Evolutionary conservation across 2,113 vertebrate genomes (phyloP).

Genomic region (Stomatorhinus ivindoensis): DNA sequence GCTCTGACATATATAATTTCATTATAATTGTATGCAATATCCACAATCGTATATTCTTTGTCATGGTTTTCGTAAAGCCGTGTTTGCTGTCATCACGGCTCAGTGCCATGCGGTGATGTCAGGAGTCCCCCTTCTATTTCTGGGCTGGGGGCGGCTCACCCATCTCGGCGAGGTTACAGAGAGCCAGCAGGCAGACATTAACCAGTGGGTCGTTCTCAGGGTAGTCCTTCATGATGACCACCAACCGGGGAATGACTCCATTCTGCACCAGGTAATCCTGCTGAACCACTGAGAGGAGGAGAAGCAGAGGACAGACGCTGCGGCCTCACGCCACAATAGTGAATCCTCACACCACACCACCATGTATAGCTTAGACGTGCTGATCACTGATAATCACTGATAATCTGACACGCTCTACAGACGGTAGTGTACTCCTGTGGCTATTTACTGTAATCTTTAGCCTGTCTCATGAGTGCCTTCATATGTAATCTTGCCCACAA

Average conservation of each 20-base stretch:
- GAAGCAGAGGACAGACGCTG: constrained; percentile 2
- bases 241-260: constrained; percentile 69
- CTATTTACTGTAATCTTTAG: not conserved
- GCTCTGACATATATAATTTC: not conserved
- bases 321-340: not conserved
- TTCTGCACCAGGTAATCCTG: constrained; percentile 72
- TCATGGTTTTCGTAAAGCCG: not conserved
- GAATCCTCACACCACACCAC: not conserved
- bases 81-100: not conserved
- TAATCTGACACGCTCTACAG: not conserved
- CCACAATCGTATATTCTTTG: not conserved
- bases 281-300: constrained; percentile 55
- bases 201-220: constrained; percentile 73
- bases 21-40: not conserved
- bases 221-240: constrained; percentile 67
- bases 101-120: not conserved
- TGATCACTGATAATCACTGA: not conserved
- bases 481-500: not conserved
- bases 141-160: constrained; percentile 50
- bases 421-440: not conserved
- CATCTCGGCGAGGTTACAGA: constrained; percentile 76
- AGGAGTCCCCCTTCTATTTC: not conserved
- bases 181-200: constrained; percentile 73
- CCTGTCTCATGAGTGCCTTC: not conserved
- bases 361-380: not conserved